Evolutionary conservation across 2,888 invertebrate genomes (phyloP).

Genomic region (Hipparchia sbordonii): DNA sequence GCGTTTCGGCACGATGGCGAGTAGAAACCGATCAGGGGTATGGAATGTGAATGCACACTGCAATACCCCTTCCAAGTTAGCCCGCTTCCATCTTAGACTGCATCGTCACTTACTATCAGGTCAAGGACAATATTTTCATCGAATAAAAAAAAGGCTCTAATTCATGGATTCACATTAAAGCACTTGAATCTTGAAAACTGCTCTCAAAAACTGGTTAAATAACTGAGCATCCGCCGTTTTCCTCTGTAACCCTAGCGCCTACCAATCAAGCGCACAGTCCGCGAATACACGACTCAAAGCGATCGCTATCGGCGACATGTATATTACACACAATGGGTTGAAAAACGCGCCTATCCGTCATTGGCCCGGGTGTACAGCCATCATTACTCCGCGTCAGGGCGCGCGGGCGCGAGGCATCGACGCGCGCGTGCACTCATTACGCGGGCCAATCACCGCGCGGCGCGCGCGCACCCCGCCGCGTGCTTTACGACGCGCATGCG

Average conservation of each 20-base stretch:
- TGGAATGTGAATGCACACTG: too few species aligned
- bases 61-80: too few species aligned
- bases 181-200: too few species aligned
- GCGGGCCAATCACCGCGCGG: constrained; percentile 65
- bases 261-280: background rate
- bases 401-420: constrained; percentile 56
- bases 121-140: too few species aligned
- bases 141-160: too few species aligned
- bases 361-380: constrained; percentile 66
- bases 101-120: too few species aligned
- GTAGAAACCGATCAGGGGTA: too few species aligned
- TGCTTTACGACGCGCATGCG: constrained; percentile 73
- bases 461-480: constrained; percentile 71
- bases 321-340: constrained; percentile 65
- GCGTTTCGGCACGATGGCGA: too few species aligned
- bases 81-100: too few species aligned
- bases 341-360: constrained; percentile 78
- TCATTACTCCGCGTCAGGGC: constrained; percentile 72
- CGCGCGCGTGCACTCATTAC: constrained; percentile 67
- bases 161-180: too few species aligned
- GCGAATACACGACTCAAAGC: constrained; percentile 20
- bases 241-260: background rate
- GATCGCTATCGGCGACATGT: constrained; percentile 41
- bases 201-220: too few species aligned
- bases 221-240: too few species aligned